Conservation (phyloP, 2,113 vertebrate species). For the Halcyon malimbica region DNA sequence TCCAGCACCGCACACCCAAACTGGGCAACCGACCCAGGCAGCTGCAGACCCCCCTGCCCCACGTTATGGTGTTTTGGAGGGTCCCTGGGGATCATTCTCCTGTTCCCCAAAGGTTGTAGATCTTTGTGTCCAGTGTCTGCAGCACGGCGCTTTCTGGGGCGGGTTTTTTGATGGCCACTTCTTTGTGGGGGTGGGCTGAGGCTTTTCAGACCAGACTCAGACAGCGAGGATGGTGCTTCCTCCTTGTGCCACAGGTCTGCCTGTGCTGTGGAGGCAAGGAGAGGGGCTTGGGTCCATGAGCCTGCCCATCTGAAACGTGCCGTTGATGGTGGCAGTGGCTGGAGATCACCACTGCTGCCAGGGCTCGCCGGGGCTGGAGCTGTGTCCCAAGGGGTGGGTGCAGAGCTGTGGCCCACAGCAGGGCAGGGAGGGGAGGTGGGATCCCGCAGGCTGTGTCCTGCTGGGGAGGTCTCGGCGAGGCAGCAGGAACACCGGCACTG, state of each 20-base stretch:
- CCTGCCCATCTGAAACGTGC: rapidly evolving
- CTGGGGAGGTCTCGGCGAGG: background rate
- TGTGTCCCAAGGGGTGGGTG: rapidly evolving
- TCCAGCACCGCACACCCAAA: background rate
- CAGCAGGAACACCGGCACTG: rapidly evolving
- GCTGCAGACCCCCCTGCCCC: background rate
- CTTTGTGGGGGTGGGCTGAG: background rate
- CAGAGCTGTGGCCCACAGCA: rapidly evolving
- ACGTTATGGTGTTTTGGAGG: rapidly evolving
- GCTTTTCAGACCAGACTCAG: background rate
- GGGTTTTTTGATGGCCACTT: rapidly evolving
- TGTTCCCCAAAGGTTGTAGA: background rate
- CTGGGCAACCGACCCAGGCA: rapidly evolving
- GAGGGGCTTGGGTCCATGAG: rapidly evolving
- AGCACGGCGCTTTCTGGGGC: rapidly evolving
- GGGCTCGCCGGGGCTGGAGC: background rate
- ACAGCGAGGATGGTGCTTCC: rapidly evolving
- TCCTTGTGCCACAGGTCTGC: background rate
- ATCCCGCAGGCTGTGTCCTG: rapidly evolving
- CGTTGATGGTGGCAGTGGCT: background rate
- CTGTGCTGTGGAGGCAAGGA: background rate
- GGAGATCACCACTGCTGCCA: background rate
- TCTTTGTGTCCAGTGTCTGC: background rate
- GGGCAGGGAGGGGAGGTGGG: background rate
- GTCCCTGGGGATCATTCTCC: no score